Evolutionary conservation across 1,140 invertebrate genomes (phyloP).

Genomic region (Manduca sexta): DNA sequence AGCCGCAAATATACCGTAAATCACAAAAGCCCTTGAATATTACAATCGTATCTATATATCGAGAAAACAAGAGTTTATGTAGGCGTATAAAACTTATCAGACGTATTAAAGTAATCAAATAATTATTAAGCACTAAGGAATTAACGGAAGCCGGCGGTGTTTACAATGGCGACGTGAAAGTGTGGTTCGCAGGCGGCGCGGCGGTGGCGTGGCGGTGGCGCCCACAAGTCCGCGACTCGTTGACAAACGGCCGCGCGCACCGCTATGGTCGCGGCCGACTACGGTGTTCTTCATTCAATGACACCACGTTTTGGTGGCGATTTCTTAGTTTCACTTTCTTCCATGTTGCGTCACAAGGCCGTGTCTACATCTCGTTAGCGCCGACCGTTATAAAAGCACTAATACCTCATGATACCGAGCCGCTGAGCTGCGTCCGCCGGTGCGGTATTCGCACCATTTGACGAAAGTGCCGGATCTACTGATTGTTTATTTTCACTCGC

Average conservation of each 20-base stretch:
- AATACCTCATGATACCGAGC: slow-evolving; percentile 4
- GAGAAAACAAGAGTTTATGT: no score
- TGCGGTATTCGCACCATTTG: background rate
- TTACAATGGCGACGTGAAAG: slow-evolving; percentile 24
- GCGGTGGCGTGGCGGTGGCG: slow-evolving; percentile 19
- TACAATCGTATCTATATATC: no score
- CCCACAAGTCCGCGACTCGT: slow-evolving; percentile 10
- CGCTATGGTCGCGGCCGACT: no score
- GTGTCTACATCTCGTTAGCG: slow-evolving; percentile 13
- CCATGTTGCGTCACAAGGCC: slow-evolving; percentile 35
- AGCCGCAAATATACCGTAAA: no score
- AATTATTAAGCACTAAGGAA: slow-evolving; percentile 7
- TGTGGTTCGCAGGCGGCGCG: no score
- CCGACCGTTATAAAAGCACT: slow-evolving; percentile 18
- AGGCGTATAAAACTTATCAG: no score
- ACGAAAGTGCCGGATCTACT: slow-evolving; percentile 19
- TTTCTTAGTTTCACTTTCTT: slow-evolving; percentile 45
- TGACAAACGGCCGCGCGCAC: slow-evolving; percentile 32
- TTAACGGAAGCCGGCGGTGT: slow-evolving; percentile 23
- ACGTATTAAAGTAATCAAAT: no score
- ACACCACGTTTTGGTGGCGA: slow-evolving; percentile 29
- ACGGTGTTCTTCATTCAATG: slow-evolving; percentile 26
- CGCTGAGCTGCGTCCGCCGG: no score
- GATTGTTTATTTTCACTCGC: slow-evolving; percentile 32
- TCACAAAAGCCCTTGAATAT: no score